Evolutionary conservation across 2,888 invertebrate genomes (phyloP), one percentile per base, ranked within the genome.

Genomic region (Ischnura elegans): DNA sequence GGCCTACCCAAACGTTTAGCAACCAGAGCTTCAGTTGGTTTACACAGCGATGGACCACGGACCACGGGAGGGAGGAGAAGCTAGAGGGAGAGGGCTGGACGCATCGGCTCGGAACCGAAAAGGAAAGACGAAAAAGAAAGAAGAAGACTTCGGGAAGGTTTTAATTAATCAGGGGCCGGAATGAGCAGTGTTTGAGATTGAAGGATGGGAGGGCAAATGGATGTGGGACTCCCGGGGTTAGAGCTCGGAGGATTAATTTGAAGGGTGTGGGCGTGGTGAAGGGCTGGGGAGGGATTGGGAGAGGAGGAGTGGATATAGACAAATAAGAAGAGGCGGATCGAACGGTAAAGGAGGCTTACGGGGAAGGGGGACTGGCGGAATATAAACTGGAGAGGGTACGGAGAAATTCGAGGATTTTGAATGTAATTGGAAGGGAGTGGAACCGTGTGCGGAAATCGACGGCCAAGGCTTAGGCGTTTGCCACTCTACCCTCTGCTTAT

Each of bases 131-230:
- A 36, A 76, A 76, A 76, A 36, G 76, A 36, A 61, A n/a, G 61
- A 36, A 10, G 76, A n/a, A n/a, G n/a, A n/a, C n/a, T n/a, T n/a
- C 16, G 29, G 76, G 76, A 36, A 76, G 76, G 76, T 76, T 76
- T 76, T 76, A 76, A 76, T 76, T 76, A 76, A 76, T 76, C 76
- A 76, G 76, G 36, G 36, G 76, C 36, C 36, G 76, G 76, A 76
- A 76, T 76, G 76, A 76, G 76, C 76, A 76, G 76, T 76, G 36
- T 76, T 76, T 76, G 76, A 76, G 29, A 76, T 76, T 76, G 76
- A 76, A 76, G 76, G 76, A 76, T 76, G 76, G 21, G 76, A 76
- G 76, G n/a, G 61, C n/a, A n/a, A n/a, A 25, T 61, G 61, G 61
- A 10, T 36, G 25, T 0, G 10, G 76, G 76, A 29, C 10, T 6